phyloP scores from a whole-genome alignment of 2,797 vertebrate species.

The Holocentrus rufus region DNA sequence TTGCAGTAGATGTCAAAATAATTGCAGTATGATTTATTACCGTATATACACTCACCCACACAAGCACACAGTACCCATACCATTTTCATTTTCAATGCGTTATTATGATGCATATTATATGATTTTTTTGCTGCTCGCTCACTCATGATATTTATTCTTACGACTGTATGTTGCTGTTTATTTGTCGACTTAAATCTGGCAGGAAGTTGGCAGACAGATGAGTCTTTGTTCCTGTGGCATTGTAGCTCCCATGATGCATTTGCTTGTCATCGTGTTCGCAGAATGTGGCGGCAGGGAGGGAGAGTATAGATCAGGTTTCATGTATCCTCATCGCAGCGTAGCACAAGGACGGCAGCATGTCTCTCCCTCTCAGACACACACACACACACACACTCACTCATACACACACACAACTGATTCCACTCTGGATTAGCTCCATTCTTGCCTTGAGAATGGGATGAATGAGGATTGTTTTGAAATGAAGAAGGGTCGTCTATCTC shows the following conservation, averaged over 20 bases:
- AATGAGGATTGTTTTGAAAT: conserved; percentile 56
- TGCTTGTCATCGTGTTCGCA: conserved; percentile 24
- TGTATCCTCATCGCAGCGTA: conserved; percentile 57
- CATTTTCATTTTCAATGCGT: no score
- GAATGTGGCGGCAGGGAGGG: conserved; percentile 21
- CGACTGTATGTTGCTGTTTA: conserved; percentile 6
- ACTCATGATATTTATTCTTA: not conserved
- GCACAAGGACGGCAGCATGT: conserved; percentile 59
- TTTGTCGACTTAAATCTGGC: conserved; percentile 9
- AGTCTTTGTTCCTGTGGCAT: conserved; percentile 31
- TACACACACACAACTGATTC: conserved; percentile 44
- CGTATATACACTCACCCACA: not conserved
- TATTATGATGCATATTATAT: no score
- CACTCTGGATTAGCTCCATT: conserved; percentile 61
- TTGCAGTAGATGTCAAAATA: no score
- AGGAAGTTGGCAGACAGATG: not conserved
- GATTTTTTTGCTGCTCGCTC: no score
- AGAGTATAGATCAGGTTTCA: conserved; percentile 50
- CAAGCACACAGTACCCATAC: conserved; percentile 2
- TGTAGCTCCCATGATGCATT: conserved; percentile 53
- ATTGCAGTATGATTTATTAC: no score
- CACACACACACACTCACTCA: conserved; percentile 5
- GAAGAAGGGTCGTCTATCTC: conserved; percentile 48
- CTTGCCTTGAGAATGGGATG: conserved; percentile 52
- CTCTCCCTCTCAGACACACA: conserved; percentile 47